A percentile compares a stretch with the other conserved stretches of the same genome.
Evolutionary conservation across 64 coral and sea anemone genomes (phyloP).

Genomic region (Actinia tenebrosa): DNA sequence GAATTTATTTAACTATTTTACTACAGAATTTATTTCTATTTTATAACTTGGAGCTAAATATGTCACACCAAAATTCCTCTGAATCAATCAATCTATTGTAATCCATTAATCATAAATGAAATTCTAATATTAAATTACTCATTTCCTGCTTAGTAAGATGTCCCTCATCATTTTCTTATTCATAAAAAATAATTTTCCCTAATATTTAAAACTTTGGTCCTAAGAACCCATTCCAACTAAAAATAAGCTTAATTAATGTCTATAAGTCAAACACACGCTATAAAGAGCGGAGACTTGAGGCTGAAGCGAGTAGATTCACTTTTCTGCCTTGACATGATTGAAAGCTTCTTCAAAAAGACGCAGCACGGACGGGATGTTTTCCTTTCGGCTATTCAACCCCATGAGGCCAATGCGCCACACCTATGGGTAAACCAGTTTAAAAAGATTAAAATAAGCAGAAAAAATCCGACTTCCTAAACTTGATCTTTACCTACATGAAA

Average conservation of each 20-base stretch:
- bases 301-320: too few relatives aligned
- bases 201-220: neutral
- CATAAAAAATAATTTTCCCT: neutral
- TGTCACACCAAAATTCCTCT: neutral
- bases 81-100: neutral
- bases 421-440: constrained; percentile 24
- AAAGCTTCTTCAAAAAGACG: constrained; percentile 54
- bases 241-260: too few relatives aligned
- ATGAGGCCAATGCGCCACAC: constrained; percentile 64
- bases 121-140: neutral
- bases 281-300: neutral
- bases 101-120: neutral
- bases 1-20: too few relatives aligned
- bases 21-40: neutral
- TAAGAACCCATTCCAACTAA: neutral
- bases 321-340: neutral
- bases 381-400: constrained; percentile 41
- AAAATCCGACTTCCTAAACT: neutral
- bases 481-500: neutral
- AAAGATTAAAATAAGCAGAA: constrained; percentile 9
- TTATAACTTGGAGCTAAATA: neutral
- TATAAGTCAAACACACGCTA: too few relatives aligned
- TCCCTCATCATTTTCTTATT: neutral
- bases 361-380: constrained; percentile 36
- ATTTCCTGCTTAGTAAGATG: neutral